These are phyloP conservation scores for Sterna hirundo DNA, from an alignment of 2,113 vertebrate species.

Conservation along the genomic window DNA sequence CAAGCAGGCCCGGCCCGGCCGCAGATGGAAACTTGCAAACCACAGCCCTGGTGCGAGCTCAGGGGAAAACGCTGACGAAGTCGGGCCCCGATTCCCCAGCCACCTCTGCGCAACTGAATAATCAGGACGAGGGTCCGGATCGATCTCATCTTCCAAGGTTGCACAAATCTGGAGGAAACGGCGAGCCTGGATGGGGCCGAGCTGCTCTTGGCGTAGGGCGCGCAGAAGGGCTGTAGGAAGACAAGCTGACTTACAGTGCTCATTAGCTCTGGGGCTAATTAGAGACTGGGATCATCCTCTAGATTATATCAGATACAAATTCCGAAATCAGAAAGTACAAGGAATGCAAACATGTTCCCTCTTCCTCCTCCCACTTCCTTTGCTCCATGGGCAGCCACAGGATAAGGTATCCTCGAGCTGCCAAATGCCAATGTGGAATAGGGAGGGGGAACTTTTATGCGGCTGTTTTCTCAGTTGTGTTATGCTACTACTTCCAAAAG, in stretches of 20 bases:
- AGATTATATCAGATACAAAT: not conserved
- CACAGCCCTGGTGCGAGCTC: not conserved
- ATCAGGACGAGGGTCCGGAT: fast-evolving
- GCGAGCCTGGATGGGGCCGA: not conserved
- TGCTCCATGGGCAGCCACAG: not conserved
- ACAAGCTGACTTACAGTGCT: not conserved
- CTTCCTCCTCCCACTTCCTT: not conserved
- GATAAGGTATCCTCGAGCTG: not conserved
- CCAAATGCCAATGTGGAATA: not conserved
- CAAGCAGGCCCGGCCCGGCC: not conserved
- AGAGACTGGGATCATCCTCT: not conserved
- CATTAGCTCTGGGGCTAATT: not conserved
- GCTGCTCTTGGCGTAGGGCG: not conserved
- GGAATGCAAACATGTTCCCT: not conserved
- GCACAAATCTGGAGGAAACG: not conserved
- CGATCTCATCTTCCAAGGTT: not conserved
- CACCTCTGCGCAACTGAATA: not conserved
- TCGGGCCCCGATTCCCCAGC: not conserved
- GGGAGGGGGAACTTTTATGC: not conserved
- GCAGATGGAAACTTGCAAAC: not conserved
- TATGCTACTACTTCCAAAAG: not conserved
- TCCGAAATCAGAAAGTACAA: not conserved
- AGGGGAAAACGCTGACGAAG: not conserved
- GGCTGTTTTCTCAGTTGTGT: not conserved
- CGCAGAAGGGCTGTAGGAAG: not conserved